Conservation (phyloP, 2,113 vertebrate species). For the human (Homo sapiens) region GRCh38 chr3:19921001-19921500, state of each 20-base stretch:
- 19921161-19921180: background rate
- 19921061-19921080: background rate
- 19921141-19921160: background rate
- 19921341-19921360: background rate
- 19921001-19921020: background rate
- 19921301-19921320: background rate
- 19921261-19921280: background rate
- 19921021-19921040: background rate
- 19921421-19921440: background rate
- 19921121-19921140: too few species aligned
- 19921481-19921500: background rate
- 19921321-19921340: background rate
- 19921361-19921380: background rate
- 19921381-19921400: background rate
- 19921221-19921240: background rate
- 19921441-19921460: background rate
- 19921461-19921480: background rate
- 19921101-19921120: background rate
- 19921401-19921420: background rate
- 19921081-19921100: slow-evolving; percentile 4
- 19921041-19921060: background rate
- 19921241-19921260: background rate
- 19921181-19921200: background rate
- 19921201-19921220: background rate
- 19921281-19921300: background rate